Base-by-base conservation (phyloP, 2,113 vertebrate genomes). In the Lagopus leucura region DNA sequence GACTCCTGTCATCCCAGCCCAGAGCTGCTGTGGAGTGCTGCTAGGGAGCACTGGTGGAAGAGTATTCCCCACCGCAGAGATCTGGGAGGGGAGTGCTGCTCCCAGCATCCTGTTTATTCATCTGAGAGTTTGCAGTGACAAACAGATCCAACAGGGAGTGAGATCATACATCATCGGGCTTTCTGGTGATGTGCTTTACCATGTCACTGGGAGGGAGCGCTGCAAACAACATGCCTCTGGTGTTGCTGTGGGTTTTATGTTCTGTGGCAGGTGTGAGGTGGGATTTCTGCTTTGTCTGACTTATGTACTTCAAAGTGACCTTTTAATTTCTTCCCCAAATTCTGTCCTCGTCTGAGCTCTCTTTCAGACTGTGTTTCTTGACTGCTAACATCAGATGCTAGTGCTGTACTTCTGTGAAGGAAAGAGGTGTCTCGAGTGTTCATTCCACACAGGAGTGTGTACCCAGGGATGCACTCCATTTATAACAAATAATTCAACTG, bases 1-100 rank as follows among this genome's bases (percentile, higher is more conserved):
- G 4, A 25, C 24, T 15, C 18, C 5, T 75, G 18, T 70, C 1
- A 0, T 2, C 2, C 27, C 15, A 42, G 74, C 27, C 8, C n/a
- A 40, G 61, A 32, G 10, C 6, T 54, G 22, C 27, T 70, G 63
- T 18, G 52, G 8, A 24, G 13, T 63, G 10, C 18, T 58, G 65
- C 2, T 0, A 24, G 48, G 48, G 22, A 50, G 48, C 22, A 12
- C 48, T 50, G 22, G 11, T 50, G 13, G 28, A 70, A 82, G 11
- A 32, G 20, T 7, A 66, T 20, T 11, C 20, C 2, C 21, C n/a
- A 27, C 13, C 65, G 4, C 16, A 7, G 19, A 86, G 25, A 2
- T 67, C 40, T 58, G 57, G 11, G 36, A 73, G 58, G 40, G 10
- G 13, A 52, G 15, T 8, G 19, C 0, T 63, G 40, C n/a, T 70